These are phyloP conservation scores for Oryzias javanicus DNA, from an alignment of 2,113 vertebrate genomes.

Conservation along the genomic window DNA sequence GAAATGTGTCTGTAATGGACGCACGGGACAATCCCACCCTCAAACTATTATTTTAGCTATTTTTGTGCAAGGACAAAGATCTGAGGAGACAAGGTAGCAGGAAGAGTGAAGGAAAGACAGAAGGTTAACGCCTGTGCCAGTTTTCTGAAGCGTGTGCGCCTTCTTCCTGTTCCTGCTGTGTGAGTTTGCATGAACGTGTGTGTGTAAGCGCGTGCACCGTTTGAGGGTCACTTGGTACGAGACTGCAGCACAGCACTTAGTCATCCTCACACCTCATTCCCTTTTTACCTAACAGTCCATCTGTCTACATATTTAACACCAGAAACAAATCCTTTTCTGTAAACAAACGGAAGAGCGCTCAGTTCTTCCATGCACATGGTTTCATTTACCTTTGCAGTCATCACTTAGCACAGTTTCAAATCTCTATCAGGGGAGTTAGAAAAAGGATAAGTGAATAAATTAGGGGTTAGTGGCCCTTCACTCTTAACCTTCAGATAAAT, in stretches of 20 bases:
- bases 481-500: too few species aligned
- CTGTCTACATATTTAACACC: constrained; percentile 57
- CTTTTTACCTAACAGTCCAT: constrained; percentile 64
- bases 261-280: constrained; percentile 66
- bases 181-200: constrained; percentile 29
- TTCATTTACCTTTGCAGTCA: constrained; percentile 16
- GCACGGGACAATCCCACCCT: constrained; percentile 52
- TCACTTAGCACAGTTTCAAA: constrained; percentile 7
- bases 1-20: constrained; percentile 35
- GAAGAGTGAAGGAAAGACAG: constrained; percentile 36
- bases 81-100: constrained; percentile 36
- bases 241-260: constrained; percentile 57
- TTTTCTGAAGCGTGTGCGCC: constrained; percentile 57
- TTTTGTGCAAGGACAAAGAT: constrained; percentile 71
- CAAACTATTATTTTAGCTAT: constrained; percentile 50
- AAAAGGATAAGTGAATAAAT: too few species aligned
- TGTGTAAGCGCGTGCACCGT: constrained; percentile 5
- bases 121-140: constrained; percentile 56
- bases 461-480: too few species aligned
- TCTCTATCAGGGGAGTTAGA: too few species aligned
- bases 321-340: constrained; percentile 38
- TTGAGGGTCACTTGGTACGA: constrained; percentile 63
- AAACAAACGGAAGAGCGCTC: constrained; percentile 45
- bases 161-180: constrained; percentile 57
- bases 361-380: not conserved